These are phyloP conservation scores for Nesogale talazaci DNA, from an alignment of 2,113 vertebrate genomes.

Conservation along the genomic window DNA sequence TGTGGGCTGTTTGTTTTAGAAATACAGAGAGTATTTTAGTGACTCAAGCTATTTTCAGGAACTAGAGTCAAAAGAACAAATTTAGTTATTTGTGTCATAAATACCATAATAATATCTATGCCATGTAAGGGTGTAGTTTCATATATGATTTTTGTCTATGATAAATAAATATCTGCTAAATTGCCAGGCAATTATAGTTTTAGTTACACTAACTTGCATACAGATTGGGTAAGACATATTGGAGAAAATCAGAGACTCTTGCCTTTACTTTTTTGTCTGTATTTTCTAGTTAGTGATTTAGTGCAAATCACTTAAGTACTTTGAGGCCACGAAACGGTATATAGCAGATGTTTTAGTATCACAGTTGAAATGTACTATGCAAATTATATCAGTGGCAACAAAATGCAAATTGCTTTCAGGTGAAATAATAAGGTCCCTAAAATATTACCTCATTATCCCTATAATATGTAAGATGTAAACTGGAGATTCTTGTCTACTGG, in stretches of 20 bases:
- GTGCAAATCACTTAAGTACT: neutral
- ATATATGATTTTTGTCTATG: neutral
- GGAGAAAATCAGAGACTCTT: neutral
- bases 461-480: neutral
- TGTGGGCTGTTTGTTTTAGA: neutral
- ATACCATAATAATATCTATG: neutral
- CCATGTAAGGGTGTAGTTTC: neutral
- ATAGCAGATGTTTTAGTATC: neutral
- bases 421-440: neutral
- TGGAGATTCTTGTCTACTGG: neutral
- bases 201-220: neutral
- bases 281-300: neutral
- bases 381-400: constrained; percentile 4
- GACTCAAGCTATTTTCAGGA: neutral
- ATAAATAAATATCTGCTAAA: neutral
- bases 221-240: neutral
- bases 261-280: neutral
- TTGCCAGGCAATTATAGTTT: neutral
- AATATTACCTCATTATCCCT: neutral
- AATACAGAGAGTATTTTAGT: neutral
- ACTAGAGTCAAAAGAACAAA: neutral
- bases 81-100: neutral
- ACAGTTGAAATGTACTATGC: neutral
- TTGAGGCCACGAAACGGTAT: constrained; percentile 2
- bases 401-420: neutral